phyloP scores from a whole-genome alignment of 2,888 invertebrate genomes.

The Oligia strigilis region DNA sequence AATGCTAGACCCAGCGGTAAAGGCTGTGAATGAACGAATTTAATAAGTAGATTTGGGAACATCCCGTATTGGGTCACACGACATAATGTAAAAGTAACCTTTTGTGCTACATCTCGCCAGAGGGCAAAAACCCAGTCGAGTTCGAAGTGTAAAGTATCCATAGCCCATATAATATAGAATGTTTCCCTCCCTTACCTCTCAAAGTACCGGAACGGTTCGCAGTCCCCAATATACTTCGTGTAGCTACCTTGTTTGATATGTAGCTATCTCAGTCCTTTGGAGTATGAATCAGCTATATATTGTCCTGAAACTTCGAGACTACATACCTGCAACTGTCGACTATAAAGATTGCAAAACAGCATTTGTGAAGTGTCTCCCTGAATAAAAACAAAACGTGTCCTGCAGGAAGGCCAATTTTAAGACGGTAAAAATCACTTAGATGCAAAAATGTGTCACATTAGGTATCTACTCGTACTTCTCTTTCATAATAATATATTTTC shows the following conservation, averaged over 20 bases:
- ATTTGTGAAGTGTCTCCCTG: not conserved
- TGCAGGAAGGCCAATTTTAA: not conserved
- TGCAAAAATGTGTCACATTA: not conserved
- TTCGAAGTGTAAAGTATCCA: conserved; percentile 44
- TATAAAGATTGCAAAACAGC: not conserved
- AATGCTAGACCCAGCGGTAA: not conserved
- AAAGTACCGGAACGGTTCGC: conserved; percentile 55
- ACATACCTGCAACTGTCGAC: not conserved
- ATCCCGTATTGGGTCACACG: not conserved
- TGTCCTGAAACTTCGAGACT: not conserved
- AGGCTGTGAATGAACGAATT: not conserved
- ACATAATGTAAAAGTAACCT: conserved; percentile 32
- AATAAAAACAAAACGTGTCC: not conserved
- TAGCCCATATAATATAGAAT: conserved; percentile 30
- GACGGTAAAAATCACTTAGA: not conserved
- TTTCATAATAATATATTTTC: not conserved
- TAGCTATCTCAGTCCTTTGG: conserved; percentile 14
- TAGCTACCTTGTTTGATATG: conserved; percentile 34
- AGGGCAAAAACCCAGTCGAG: conserved; percentile 52
- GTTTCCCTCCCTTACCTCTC: conserved; percentile 31
- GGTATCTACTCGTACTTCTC: not conserved
- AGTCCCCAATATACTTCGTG: conserved; percentile 35
- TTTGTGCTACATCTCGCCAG: conserved; percentile 32
- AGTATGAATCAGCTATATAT: conserved; percentile 23
- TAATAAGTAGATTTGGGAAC: not conserved